Base-by-base conservation (phyloP, 1,140 invertebrate genomes). In the Aricia agestis region DNA sequence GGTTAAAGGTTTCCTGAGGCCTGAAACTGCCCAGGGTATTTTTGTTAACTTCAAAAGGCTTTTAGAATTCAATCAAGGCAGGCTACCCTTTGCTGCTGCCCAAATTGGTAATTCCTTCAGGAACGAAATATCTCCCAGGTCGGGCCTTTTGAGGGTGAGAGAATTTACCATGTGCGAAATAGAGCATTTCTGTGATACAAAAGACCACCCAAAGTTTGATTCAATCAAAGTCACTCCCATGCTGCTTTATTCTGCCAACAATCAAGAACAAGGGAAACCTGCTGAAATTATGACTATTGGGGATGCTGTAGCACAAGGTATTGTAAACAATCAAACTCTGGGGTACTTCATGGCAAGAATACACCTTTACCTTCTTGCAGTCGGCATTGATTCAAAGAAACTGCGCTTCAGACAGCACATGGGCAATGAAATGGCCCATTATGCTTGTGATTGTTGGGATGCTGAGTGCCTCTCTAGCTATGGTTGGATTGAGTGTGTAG, bases 161-260 rank as follows among this genome's bases (percentile, higher is more conserved):
- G 99, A 99, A 87, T 99, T 99, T 83, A 99, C 98, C 0, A 99
- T 99, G 98, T 99, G 98, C 66, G 99, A 99, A 93, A 99, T 99
- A 78, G 99, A 99, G 89, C 98, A 99, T 93, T 99, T 99, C 89
- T 99, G 98, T 92, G 98, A 99, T 92, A 97, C 98, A 1, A 99
- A 99, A 82, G 94, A 93, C 73, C 98, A 99, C 93, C 95, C 96
- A 0, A 99, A 99, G 91, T 99, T 99, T 92, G 92, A 92, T 1
- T 92, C 92, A 61, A 93, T 99, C 0, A 94, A 94, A 76, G 93
- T 97, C 80, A 95, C 96, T 2, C 92, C 90, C 73, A 88, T 99
- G 85, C 87, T 95, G 6, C 87, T 99, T 0, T 99, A 99, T 82
- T 99, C 98, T 0, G 98, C 97, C 31, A 97, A 97, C 84, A 97